Evolutionary conservation across 92 coral and sea anemone species (phyloP), one percentile per base, ranked within the genome.

Genomic region (Pocillopora grandis): DNA sequence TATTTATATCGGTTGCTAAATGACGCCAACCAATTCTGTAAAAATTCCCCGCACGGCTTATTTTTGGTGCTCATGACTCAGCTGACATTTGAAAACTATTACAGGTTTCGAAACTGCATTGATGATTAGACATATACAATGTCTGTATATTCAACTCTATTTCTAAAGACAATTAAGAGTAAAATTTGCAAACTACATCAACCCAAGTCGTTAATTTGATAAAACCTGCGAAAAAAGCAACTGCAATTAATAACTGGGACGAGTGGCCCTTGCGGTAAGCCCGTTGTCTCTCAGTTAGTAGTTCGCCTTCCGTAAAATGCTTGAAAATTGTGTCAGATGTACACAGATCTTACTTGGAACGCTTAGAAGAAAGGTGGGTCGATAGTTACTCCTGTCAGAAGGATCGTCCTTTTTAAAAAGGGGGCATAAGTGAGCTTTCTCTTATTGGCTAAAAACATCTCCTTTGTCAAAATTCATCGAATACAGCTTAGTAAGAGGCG

Each of bases 211-310:
- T 27, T 27, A 27, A 27, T 27, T 27, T 27, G 31, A 27, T 27
- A 27, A 27, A 27, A 27, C 31, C 1, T 27, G 31, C 31, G 31
- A 27, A 27, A 27, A 27, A 27, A 27, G 31, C 31, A 27, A 27
- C 31, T 27, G 31, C 21, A 21, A 78, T 72, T 63, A 63, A 66
- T 78, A 64, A 13, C 37, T 62, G 75, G 63, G 65, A 55, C 4
- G 83, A 66, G 63, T 52, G 63, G 83, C 65, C 63, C 83, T 79
- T 61, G 20, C 81, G 61, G 71, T 62, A 35, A 17, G 81, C 16
- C 69, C 80, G 58, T 20, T 76, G 80, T 52, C 69, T 76, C 70
- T 60, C 56, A 5, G 68, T 63, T 15, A 78, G 60, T 17, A 63
- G 62, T 14, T 42, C 72, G 82, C 35, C 5, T 11, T 78, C 82